Percentiles rank a stretch among this genome's conserved stretches.
Conservation (phyloP, 2,797 vertebrate species). For the Lindbergichthys nudifrons region DNA sequence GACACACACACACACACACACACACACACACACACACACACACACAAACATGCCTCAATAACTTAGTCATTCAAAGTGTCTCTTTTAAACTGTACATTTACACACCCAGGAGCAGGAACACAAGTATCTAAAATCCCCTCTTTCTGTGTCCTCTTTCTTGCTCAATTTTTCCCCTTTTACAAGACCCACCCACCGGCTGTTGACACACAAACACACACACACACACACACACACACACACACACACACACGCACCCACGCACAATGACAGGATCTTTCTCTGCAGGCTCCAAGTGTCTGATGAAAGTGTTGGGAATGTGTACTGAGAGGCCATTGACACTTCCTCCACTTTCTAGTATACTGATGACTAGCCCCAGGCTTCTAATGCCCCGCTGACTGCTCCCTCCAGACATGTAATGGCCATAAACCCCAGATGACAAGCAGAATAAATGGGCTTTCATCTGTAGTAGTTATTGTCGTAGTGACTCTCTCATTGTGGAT, state of each 20-base stretch:
- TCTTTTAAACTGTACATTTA: conserved; percentile 27
- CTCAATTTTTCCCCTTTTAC: conserved; percentile 46
- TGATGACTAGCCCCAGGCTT: conserved; percentile 62
- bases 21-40: neutral
- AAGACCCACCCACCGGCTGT: conserved; percentile 32
- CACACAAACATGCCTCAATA: conserved; percentile 31
- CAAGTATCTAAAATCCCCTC: conserved; percentile 53
- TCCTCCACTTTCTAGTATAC: conserved; percentile 72
- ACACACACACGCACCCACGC: conserved; percentile 48
- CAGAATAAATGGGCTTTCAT: conserved; percentile 58
- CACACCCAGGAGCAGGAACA: conserved; percentile 48
- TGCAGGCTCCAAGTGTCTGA: conserved; percentile 61
- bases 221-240: conserved; percentile 34
- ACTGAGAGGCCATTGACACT: conserved; percentile 73
- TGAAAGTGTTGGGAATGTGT: conserved; percentile 75
- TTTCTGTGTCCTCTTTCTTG: conserved; percentile 32
- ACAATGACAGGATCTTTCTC: conserved; percentile 67
- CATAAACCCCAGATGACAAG: conserved; percentile 55
- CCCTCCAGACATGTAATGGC: conserved; percentile 57
- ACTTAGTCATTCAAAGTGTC: conserved; percentile 32
- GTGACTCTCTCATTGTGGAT: conserved; percentile 22
- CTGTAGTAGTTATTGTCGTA: conserved; percentile 25
- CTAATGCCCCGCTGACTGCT: conserved; percentile 45
- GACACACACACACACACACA: neutral
- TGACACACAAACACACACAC: conserved; percentile 8